phyloP scores from a whole-genome alignment of 2,797 vertebrate species.

The Enteromius paludinosus region DNA sequence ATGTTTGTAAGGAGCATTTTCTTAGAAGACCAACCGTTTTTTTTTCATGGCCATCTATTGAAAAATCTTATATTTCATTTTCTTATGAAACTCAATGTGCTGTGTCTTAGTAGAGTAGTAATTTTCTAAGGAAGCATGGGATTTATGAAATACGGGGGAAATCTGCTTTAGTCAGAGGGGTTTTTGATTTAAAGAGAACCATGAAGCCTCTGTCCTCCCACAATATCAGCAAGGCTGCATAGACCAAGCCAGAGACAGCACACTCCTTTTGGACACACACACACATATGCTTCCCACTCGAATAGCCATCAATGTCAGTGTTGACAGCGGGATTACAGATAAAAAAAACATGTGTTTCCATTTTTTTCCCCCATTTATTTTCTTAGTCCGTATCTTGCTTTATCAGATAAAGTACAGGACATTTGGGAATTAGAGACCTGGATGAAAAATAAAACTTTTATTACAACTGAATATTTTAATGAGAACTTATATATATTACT shows the following conservation, averaged over 20 bases:
- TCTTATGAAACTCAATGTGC: background rate
- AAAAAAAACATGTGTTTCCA: conserved; percentile 59
- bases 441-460: conserved; percentile 32
- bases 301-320: conserved; percentile 33
- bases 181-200: conserved; percentile 38
- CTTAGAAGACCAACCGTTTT: background rate
- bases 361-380: conserved; percentile 56
- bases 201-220: conserved; percentile 41
- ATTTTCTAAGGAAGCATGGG: background rate
- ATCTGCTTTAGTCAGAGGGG: conserved; percentile 28
- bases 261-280: conserved; percentile 31
- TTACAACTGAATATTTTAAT: conserved; percentile 8
- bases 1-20: background rate
- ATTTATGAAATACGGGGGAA: conserved; percentile 34
- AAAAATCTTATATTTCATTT: background rate
- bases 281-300: conserved; percentile 24
- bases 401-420: conserved; percentile 61
- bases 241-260: conserved; percentile 15
- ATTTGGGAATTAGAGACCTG: conserved; percentile 51
- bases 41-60: background rate
- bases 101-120: background rate
- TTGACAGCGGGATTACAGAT: conserved; percentile 52
- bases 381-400: conserved; percentile 62
- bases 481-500: conserved; percentile 1
- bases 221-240: conserved; percentile 7